Base-by-base conservation (phyloP, 2,797 vertebrate species). In the Halcyon leucocephala region DNA sequence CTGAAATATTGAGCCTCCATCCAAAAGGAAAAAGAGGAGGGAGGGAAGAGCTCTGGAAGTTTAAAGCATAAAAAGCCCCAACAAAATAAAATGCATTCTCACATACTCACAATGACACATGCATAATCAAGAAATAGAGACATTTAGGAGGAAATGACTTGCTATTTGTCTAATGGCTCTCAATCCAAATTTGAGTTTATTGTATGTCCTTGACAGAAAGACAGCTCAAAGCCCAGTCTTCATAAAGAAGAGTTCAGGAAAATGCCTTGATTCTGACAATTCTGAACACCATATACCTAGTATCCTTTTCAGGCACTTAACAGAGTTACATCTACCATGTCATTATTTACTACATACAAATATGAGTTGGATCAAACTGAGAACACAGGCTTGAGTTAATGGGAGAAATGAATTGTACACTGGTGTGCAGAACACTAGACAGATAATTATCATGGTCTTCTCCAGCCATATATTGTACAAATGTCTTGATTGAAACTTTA, bases 1-100 rank as follows among this genome's bases (percentile, higher is more conserved):
- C 90, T 85, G 93, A 97, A 94, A 97, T 81, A 82, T 37, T 85
- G 91, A 84, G 35, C 64, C 60, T 94, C 64, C 90, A 79, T 94
- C 92, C 76, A 82, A 93, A 89, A 91, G 87, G 82, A 93, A 96
- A 89, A 96, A 86, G 61, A 67, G 65, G 55, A 60, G 60, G 64
- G 73, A 79, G 86, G 83, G 24, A 69, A 91, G 73, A 82, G 37
- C 52, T 89, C 77, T 91, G 62, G 70, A 88, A 94, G 71, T 72
- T 95, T 93, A 77, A 89, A 92, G n/a, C 31, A 72, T 76, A 77
- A 91, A 92, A 80, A 80, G 7, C 31, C 64, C 46, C 35, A 85
- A 73, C 62, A 82, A 96, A 94, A 93, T 84, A 88, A 82, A 70
- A 93, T 72, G 78, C 17, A 4, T 71, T 69, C 71, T 95, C 71